Base-by-base conservation (phyloP, 2,113 vertebrate genomes). In the Paracanthobrama guichenoti region DNA sequence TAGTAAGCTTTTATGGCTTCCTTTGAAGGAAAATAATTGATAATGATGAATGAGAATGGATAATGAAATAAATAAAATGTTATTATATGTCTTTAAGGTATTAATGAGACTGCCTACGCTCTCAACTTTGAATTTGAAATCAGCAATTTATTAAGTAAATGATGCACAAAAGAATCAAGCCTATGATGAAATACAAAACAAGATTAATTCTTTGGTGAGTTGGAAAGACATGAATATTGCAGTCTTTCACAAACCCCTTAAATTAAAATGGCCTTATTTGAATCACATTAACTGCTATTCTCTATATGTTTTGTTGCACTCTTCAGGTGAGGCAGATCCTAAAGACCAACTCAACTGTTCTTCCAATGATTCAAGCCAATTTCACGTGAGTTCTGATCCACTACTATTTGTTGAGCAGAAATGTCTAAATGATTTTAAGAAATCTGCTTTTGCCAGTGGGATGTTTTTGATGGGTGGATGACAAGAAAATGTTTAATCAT, bases 241-340 rank as follows among this genome's bases (percentile, higher is more conserved):
- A 2, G 24, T 31, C 2, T 20, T 55, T 3, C 6, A 55, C 18
- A 55, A 55, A 2, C 3, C 44, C 44, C 46, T 28, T 26, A 69
- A 48, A 24, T 31, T 26, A 12, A 57, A 42, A 42, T 24, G 2
- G 18, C 31, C 31, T 10, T 35, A 31, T 31, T 31, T 39, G 13
- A 48, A 28, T 20, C 24, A 71, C 55, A 55, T 67, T 13, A 57
- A 53, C 22, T 55, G 18, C 42, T 26, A n/a, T n/a, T 55, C 5
- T 74, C 8, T n/a, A 59, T 22, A 24, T 44, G 9, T 57, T n/a
- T 6, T 69, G 66, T 11, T 69, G 64, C 35, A n/a, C 20, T 69
- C 35, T 42, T 57, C 12, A 87, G 86, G 55, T 87, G 14, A 76
- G 9, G 18, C 73, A 55, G 74, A 87, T 87, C 62, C 59, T 87